A percentile compares a stretch with the other conserved stretches of the same genome.
phyloP scores from a whole-genome alignment of 1,140 invertebrate genomes.

The Rhynchophorus ferrugineus region DNA sequence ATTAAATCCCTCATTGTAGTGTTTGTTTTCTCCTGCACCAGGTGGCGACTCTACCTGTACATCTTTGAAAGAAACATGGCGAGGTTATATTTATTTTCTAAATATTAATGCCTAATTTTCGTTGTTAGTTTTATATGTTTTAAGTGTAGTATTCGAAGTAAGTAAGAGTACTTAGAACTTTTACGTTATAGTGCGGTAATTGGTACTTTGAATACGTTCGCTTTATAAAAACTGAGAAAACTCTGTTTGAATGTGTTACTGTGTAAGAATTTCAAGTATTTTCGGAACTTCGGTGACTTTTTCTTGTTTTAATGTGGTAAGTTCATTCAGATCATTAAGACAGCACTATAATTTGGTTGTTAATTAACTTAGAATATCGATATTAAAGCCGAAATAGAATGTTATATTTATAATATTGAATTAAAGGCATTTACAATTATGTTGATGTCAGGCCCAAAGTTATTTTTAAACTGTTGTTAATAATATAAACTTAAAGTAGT shows the following conservation, averaged over 20 bases:
- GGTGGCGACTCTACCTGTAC: conserved; percentile 20
- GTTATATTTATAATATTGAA: too few relatives aligned
- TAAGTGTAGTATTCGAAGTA: conserved; percentile 10
- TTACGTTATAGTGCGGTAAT: neutral
- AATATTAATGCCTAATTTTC: conserved; percentile 13
- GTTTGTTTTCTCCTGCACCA: conserved; percentile 1
- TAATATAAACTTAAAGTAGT: neutral
- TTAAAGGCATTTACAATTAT: too few relatives aligned
- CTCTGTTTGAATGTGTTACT: conserved; percentile 8
- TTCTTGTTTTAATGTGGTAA: conserved; percentile 10
- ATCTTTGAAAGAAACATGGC: conserved; percentile 30
- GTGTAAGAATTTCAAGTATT: conserved; percentile 15
- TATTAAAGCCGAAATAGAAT: too few relatives aligned
- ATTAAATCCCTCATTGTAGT: too few relatives aligned
- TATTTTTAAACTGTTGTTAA: neutral
- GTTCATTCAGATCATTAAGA: too few relatives aligned
- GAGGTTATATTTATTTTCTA: conserved; percentile 28
- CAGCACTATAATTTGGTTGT: too few relatives aligned
- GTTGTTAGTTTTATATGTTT: conserved; percentile 12
- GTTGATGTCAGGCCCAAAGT: too few relatives aligned
- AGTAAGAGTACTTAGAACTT: neutral
- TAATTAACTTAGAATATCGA: too few relatives aligned
- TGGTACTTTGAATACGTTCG: neutral
- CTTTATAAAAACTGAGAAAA: neutral
- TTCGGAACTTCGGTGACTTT: conserved; percentile 4